Base-by-base conservation (phyloP, 2,888 invertebrate species). In the Glyphotaelius pellucidus region DNA sequence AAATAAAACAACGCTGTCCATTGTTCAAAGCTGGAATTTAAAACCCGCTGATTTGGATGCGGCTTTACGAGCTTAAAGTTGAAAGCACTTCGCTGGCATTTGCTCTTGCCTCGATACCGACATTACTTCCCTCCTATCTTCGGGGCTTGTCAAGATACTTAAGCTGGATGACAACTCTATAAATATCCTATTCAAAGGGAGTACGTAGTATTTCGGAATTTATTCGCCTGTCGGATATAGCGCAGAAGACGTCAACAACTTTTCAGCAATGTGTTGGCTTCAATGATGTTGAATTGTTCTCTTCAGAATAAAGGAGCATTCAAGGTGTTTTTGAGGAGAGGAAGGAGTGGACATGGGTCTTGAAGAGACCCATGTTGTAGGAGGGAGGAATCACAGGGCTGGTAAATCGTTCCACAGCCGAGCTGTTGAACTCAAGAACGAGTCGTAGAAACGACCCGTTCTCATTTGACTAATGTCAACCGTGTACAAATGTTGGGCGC, bases 1-100 rank as follows among this genome's bases (percentile, higher is more conserved):
- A 90, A 80, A 90, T 90, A 83, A 81, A 90, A 90, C 81, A 90
- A 79, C 31, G 85, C 38, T 90, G 90, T 84, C 83, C 83, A 52
- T 90, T 90, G 90, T 90, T 83, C 38, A 31, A 83, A 80, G 80
- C 30, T 83, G 52, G 47, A 52, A 83, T 83, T 90, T 83, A 90
- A 90, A 90, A 90, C 80, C 31, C 31, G 83, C 42, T 30, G 90
- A 47, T 47, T 90, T 83, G 25, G 47, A 19, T 35, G 80, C 79
- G 89, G 89, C 79, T 89, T 80, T 89, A 52, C 67, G 87, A 87
- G 87, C 86, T 86, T 86, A 42, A 42, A 42, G 86, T 38, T 86
- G 42, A 38, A 83, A 83, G 83, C 83, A 35, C 83, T 83, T 83
- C 83, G 25, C 25, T n/a, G 67, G 67, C 67, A 67, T 67, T 67